These are phyloP conservation scores for Leptopilina drosophilae DNA, from an alignment of 2,888 invertebrate genomes.

Conservation along the genomic window DNA sequence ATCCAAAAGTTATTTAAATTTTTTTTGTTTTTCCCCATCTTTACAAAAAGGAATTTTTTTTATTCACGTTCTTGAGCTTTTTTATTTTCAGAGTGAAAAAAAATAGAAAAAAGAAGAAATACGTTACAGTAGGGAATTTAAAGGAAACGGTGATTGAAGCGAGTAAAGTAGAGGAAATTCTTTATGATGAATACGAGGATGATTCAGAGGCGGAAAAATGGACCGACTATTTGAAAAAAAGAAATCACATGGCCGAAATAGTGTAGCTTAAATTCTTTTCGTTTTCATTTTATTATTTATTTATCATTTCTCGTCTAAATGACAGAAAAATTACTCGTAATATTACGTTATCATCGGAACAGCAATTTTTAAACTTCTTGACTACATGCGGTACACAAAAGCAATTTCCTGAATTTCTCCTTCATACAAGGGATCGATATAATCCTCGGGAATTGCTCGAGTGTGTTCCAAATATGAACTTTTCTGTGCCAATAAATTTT, in stretches of 20 bases:
- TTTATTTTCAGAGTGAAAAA: neutral
- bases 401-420: neutral
- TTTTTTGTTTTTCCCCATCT: neutral
- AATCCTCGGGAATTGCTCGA: neutral
- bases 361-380: neutral
- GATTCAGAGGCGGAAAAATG: conserved; percentile 45
- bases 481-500: neutral
- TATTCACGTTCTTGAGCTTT: neutral
- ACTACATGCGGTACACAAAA: neutral
- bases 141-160: neutral
- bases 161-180: conserved; percentile 13
- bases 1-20: neutral
- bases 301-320: neutral
- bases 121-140: neutral
- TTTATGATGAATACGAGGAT: conserved; percentile 62
- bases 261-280: conserved; percentile 3
- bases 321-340: neutral
- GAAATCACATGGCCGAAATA: conserved; percentile 21
- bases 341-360: neutral
- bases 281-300: neutral
- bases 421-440: neutral
- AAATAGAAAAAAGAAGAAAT: neutral
- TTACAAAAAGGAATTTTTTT: neutral
- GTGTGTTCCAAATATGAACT: neutral
- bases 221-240: neutral